Conservation (phyloP, 2,797 vertebrate genomes). For the Botia kubotai region DNA sequence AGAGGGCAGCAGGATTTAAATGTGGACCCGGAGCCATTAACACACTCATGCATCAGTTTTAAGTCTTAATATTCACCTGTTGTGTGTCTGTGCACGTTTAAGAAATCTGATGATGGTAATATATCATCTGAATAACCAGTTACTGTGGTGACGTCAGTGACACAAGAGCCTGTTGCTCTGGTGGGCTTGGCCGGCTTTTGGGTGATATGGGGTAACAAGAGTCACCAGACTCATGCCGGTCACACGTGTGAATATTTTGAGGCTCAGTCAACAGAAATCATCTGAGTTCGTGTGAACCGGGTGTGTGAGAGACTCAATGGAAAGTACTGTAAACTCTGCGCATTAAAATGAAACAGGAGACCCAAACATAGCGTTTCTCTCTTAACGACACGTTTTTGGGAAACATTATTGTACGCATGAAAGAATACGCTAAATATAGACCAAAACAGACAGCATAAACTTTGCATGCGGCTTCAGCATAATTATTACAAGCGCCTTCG, state of each 20-base stretch:
- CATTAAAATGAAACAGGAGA: background rate
- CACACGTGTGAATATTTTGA: slow-evolving; percentile 81
- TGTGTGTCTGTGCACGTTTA: background rate
- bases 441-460: background rate
- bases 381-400: background rate
- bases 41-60: background rate
- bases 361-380: background rate
- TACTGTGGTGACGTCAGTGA: slow-evolving; percentile 75
- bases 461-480: background rate
- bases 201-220: slow-evolving; percentile 73
- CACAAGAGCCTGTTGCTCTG: slow-evolving; percentile 68
- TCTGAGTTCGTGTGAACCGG: slow-evolving; percentile 63
- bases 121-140: slow-evolving; percentile 10
- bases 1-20: slow-evolving; percentile 69
- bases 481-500: background rate
- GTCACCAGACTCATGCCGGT: slow-evolving; percentile 76
- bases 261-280: slow-evolving; percentile 75
- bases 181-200: slow-evolving; percentile 68
- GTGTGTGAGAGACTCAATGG: slow-evolving; percentile 24
- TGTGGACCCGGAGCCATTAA: background rate
- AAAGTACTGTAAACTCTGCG: slow-evolving; percentile 11
- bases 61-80: background rate
- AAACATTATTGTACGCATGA: background rate
- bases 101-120: background rate
- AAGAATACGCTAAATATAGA: background rate